Evolutionary conservation across 2,888 invertebrate species (phyloP).

Genomic region (Drosophila bunnanda): DNA sequence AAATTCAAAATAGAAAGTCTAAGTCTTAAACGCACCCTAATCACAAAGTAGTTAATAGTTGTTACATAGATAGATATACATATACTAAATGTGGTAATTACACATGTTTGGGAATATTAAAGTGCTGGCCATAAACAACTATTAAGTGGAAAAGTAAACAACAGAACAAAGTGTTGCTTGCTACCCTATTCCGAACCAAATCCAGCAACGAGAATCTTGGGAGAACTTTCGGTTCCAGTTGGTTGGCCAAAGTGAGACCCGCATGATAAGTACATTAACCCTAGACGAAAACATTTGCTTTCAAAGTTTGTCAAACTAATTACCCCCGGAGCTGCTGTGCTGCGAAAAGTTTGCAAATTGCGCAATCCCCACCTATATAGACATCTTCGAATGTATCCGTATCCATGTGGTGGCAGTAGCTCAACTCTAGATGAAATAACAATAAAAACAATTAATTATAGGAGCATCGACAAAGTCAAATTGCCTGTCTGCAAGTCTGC

Average conservation of each 20-base stretch:
- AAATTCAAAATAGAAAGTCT: background rate
- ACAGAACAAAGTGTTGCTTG: constrained; percentile 7
- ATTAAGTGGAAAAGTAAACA: constrained; percentile 5
- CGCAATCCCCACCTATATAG: constrained; percentile 20
- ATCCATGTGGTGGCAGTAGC: constrained; percentile 10
- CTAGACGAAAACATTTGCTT: constrained; percentile 25
- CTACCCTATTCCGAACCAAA: background rate
- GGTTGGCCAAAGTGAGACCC: constrained; percentile 40
- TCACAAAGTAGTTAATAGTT: constrained; percentile 1
- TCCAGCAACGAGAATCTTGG: background rate
- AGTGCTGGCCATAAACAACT: background rate
- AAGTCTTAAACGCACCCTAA: background rate
- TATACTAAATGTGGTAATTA: constrained; percentile 17
- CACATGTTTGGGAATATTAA: constrained; percentile 12
- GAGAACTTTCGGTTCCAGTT: constrained; percentile 35
- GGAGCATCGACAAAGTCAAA: constrained; percentile 38
- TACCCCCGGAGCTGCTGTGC: constrained; percentile 30
- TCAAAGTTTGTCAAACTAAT: constrained; percentile 25
- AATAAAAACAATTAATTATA: constrained; percentile 42
- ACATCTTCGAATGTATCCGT: constrained; percentile 7
- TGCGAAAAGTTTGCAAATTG: constrained; percentile 19
- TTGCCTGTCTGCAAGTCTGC: constrained; percentile 34
- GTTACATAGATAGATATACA: background rate
- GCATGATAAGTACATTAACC: constrained; percentile 40
- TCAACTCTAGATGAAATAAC: constrained; percentile 36